These are phyloP conservation scores for Apamea crenata DNA, from an alignment of 2,888 invertebrate species.

Conservation along the genomic window DNA sequence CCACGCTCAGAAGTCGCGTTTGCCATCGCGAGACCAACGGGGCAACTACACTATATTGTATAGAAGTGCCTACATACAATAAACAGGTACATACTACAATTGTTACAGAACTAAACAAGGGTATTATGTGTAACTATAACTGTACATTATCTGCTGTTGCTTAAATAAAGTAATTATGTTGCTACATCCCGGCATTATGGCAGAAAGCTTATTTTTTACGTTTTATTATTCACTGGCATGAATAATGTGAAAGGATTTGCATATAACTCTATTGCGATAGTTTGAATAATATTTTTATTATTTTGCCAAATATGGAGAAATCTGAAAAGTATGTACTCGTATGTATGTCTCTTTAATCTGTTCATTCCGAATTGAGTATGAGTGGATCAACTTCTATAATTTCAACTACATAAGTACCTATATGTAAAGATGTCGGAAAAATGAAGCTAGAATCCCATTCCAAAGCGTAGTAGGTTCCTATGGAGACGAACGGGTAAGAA, in stretches of 20 bases:
- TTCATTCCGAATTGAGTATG: too few species aligned
- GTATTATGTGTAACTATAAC: constrained; percentile 7
- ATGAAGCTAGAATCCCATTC: too few species aligned
- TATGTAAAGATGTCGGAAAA: too few species aligned
- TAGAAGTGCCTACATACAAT: not conserved
- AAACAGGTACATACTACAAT: not conserved
- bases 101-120: constrained; percentile 28
- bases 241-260: constrained; percentile 44
- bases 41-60: not conserved
- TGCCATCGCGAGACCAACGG: not conserved
- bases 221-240: constrained; percentile 13
- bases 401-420: too few species aligned
- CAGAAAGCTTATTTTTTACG: constrained; percentile 13
- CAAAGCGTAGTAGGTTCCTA: too few species aligned
- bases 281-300: not conserved
- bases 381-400: too few species aligned
- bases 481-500: too few species aligned
- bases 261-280: constrained; percentile 5
- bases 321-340: too few species aligned
- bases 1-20: not conserved
- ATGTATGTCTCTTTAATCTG: too few species aligned
- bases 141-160: constrained; percentile 12
- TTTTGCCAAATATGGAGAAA: not conserved
- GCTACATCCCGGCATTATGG: constrained; percentile 3
- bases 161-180: constrained; percentile 26